These are phyloP conservation scores for Erpobdella octoculata DNA, from an alignment of 2,888 invertebrate genomes.

Conservation along the genomic window DNA sequence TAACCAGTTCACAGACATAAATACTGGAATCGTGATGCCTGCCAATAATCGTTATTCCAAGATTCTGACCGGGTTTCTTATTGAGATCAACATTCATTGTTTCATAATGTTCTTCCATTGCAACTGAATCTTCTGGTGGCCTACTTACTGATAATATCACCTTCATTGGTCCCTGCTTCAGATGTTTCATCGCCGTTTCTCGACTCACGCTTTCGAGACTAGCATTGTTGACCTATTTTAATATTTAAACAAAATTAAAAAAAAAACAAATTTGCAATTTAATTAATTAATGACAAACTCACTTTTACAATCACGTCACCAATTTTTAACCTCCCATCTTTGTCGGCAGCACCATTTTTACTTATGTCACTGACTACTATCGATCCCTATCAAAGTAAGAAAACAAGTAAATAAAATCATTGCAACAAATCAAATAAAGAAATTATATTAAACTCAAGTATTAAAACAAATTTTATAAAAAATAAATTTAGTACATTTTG, in stretches of 20 bases:
- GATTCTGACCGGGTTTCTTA: slow-evolving; percentile 77
- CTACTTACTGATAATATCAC: slow-evolving; percentile 74
- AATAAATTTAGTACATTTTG: background rate
- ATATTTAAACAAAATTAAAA: background rate
- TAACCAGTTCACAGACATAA: slow-evolving; percentile 84
- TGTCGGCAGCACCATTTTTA: slow-evolving; percentile 78
- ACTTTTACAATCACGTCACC: slow-evolving; percentile 85
- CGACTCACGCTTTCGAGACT: slow-evolving; percentile 74
- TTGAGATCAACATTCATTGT: slow-evolving; percentile 64
- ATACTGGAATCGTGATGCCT: slow-evolving; percentile 67
- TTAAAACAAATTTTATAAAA: background rate
- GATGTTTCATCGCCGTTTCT: slow-evolving; percentile 62
- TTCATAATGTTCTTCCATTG: slow-evolving; percentile 62
- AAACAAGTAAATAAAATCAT: background rate
- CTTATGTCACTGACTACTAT: slow-evolving; percentile 87
- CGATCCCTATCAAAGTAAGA: slow-evolving; percentile 62
- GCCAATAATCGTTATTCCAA: slow-evolving; percentile 69
- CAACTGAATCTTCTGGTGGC: slow-evolving; percentile 52
- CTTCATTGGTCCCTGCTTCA: slow-evolving; percentile 74
- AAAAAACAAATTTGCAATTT: background rate
- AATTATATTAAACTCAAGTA: background rate
- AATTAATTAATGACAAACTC: background rate
- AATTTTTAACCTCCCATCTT: slow-evolving; percentile 78
- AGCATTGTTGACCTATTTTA: slow-evolving; percentile 63
- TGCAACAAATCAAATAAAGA: background rate